Evolutionary conservation across 2,888 invertebrate species (phyloP).

Genomic region (Lymantria monacha): DNA sequence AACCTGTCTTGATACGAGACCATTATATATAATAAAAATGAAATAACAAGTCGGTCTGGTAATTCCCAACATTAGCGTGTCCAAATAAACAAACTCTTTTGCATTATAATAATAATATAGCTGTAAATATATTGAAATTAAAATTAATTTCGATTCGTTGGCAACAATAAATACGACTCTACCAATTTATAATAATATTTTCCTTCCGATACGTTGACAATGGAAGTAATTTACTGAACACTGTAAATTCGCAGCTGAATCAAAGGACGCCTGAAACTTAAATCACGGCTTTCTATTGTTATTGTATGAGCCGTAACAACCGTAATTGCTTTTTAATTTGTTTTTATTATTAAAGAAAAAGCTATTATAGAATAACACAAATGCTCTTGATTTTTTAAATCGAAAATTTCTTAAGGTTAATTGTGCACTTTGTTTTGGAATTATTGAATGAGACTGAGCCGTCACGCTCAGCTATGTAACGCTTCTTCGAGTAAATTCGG

Average conservation of each 20-base stretch:
- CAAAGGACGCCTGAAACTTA: constrained; percentile 4
- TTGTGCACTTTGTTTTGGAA: too few species aligned
- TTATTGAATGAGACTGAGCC: too few species aligned
- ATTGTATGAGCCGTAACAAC: not conserved
- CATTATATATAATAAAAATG: too few species aligned
- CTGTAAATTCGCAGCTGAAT: constrained; percentile 2
- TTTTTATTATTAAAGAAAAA: constrained; percentile 4
- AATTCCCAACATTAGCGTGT: too few species aligned
- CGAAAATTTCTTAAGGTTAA: too few species aligned
- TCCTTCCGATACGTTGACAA: constrained; percentile 4
- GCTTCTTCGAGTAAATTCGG: too few species aligned
- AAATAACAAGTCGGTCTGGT: too few species aligned
- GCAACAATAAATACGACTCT: not conserved
- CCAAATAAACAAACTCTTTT: too few species aligned
- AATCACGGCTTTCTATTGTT: not conserved
- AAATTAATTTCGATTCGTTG: not conserved
- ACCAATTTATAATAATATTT: constrained; percentile 1
- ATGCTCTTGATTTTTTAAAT: too few species aligned
- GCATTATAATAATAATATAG: too few species aligned
- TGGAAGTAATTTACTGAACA: constrained; percentile 3
- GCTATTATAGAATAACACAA: not conserved
- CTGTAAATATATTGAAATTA: not conserved
- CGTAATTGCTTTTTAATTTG: constrained; percentile 10
- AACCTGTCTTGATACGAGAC: too few species aligned
- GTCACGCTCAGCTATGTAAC: too few species aligned